Base-by-base conservation (phyloP, 2,888 invertebrate genomes). In the Eucera pruinosa region DNA sequence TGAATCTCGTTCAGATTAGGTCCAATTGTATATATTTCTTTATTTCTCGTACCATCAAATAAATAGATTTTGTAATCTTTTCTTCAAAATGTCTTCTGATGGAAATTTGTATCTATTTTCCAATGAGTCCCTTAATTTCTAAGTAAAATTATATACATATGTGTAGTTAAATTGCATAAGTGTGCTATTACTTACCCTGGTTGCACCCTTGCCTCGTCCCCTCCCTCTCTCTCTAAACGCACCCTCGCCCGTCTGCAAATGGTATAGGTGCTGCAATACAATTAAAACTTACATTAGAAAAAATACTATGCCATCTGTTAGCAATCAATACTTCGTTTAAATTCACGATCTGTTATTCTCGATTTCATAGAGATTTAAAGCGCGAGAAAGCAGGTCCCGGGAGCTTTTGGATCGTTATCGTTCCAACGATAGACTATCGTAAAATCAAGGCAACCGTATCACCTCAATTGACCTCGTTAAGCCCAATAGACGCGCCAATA, bases 181-280 rank as follows among this genome's bases (percentile, higher is more conserved):
- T n/a, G n/a, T n/a, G n/a, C n/a, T n/a, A n/a, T n/a, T 72, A 89
- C 91, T 91, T 80, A 92, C 92, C 89, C 92, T 91, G 48, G 92
- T 91, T 82, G 92, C 86, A 81, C 92, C 92, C 78, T 92, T 92
- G 83, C 92, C 92, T 89, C 92, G 88, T 48, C 92, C 92, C 82
- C 92, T 87, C 36, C 92, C 92, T 78, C 92, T 82, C 82, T 92
- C 92, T 61, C 92, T 86, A 78, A 91, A 91, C 57, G 92, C 87
- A 68, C 92, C 92, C 70, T 92, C 92, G 64, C 92, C 92, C 36
- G 92, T 92, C 78, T 92, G 92, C 81, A 92, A 84, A 77, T 92
- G 92, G 81, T 92, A 92, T 76, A 92, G 88, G 85, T 92, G 92
- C 92, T 92, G 91, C 62, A 92, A 92, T 61, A 74, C 58, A 70